phyloP scores from a whole-genome alignment of 1,140 invertebrate genomes.

The Meloidogyne chitwoodi region DNA sequence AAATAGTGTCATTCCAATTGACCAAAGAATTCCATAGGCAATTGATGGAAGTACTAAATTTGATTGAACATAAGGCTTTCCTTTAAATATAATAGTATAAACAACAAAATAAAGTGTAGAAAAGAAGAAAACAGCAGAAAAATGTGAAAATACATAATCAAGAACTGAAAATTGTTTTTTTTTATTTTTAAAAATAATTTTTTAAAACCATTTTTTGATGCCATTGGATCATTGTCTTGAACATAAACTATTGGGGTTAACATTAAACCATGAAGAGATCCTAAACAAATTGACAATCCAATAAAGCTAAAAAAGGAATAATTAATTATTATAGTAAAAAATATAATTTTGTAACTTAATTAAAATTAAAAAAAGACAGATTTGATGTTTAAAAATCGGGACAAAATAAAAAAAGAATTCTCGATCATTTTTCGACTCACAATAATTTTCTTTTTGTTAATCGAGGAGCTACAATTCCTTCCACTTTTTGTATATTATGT shows the following conservation, averaged over 20 bases:
- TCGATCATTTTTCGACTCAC: not conserved
- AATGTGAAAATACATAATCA: slow-evolving; percentile 55
- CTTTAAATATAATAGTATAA: slow-evolving; percentile 37
- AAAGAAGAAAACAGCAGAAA: slow-evolving; percentile 48
- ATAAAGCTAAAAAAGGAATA: slow-evolving; percentile 24
- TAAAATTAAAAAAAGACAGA: too few relatives aligned
- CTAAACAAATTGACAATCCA: slow-evolving; percentile 33
- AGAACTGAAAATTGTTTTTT: slow-evolving; percentile 28
- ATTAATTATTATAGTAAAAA: not conserved
- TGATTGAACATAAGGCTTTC: slow-evolving; percentile 24
- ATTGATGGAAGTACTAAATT: slow-evolving; percentile 47
- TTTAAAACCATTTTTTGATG: slow-evolving; percentile 35
- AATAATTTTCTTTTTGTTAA: slow-evolving; percentile 10
- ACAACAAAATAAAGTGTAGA: slow-evolving; percentile 51
- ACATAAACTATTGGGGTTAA: slow-evolving; percentile 51
- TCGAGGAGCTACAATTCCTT: not conserved
- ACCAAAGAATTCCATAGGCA: slow-evolving; percentile 48
- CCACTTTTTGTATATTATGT: not conserved
- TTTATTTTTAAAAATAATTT: not conserved
- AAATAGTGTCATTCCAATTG: slow-evolving; percentile 48
- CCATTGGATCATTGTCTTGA: slow-evolving; percentile 40
- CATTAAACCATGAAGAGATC: slow-evolving; percentile 51
- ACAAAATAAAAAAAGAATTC: too few relatives aligned
- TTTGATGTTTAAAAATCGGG: too few relatives aligned
- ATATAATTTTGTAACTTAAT: not conserved